Conservation (phyloP, 2,797 vertebrate genomes). For the Rhinophrynus dorsalis region DNA sequence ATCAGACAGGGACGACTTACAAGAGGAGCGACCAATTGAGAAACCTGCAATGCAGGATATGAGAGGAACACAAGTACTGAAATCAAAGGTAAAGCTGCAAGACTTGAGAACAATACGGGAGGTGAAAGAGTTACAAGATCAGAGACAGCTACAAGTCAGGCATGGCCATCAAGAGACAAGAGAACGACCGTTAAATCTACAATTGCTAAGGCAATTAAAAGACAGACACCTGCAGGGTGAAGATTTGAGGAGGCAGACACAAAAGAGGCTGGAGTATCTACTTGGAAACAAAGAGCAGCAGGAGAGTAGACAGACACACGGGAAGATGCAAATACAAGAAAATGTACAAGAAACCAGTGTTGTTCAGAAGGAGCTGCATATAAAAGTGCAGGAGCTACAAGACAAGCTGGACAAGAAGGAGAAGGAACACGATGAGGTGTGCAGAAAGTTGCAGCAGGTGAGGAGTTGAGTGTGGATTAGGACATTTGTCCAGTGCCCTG, state of each 20-base stretch:
- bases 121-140: not conserved
- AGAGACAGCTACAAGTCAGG: not conserved
- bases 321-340: not conserved
- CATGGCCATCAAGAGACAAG: not conserved
- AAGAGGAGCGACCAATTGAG: not conserved
- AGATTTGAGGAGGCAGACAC: not conserved
- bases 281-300: not conserved
- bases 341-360: not conserved
- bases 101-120: not conserved
- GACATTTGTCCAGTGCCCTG: too few relatives aligned
- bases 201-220: not conserved
- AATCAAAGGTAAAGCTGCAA: not conserved
- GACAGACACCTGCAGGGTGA: not conserved
- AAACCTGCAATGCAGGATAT: not conserved
- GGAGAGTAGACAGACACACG: not conserved
- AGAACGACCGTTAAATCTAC: slow-evolving; percentile 1
- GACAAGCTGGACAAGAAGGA: slow-evolving; percentile 69
- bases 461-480: too few relatives aligned
- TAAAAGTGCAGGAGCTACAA: slow-evolving; percentile 67
- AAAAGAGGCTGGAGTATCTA: not conserved
- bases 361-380: slow-evolving; percentile 51
- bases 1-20: not conserved
- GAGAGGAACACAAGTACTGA: not conserved
- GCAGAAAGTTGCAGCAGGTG: slow-evolving; percentile 83
- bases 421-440: slow-evolving; percentile 67